phyloP scores from a whole-genome alignment of 2,888 invertebrate genomes.

The Adela reaumurella region DNA sequence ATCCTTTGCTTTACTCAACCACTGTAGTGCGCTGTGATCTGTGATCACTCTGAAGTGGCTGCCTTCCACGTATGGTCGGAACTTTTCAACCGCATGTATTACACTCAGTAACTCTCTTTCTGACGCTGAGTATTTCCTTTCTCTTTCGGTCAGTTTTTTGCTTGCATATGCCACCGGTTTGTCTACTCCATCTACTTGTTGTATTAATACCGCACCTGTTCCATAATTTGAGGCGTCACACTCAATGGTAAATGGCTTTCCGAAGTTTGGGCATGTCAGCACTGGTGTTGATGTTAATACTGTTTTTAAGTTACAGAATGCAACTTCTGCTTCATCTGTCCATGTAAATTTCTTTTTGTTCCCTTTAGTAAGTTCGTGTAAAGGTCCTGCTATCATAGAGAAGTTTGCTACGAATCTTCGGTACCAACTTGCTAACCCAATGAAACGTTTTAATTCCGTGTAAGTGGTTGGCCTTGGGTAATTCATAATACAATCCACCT shows the following conservation, averaged over 20 bases:
- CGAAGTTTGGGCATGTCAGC: neutral
- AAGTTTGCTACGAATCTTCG: constrained; percentile 8
- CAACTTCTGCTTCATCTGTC: neutral
- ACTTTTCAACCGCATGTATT: constrained; percentile 8
- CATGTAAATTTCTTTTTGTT: constrained; percentile 14
- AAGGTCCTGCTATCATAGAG: constrained; percentile 9
- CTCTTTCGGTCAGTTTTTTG: constrained; percentile 3
- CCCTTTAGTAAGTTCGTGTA: constrained; percentile 13
- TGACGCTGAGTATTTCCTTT: constrained; percentile 6
- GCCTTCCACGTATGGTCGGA: constrained; percentile 10
- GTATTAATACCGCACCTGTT: neutral
- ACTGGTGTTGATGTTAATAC: neutral
- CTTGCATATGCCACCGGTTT: neutral
- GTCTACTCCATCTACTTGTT: neutral
- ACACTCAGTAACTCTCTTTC: constrained; percentile 10
- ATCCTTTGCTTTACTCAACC: constrained; percentile 16
- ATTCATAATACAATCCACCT: constrained; percentile 1
- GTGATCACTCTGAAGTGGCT: constrained; percentile 10
- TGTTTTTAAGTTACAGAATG: neutral
- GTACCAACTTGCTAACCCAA: constrained; percentile 4
- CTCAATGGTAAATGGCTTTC: neutral
- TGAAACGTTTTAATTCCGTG: constrained; percentile 3
- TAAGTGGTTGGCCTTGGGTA: constrained; percentile 4
- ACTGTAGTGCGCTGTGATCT: constrained; percentile 16
- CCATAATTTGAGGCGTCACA: neutral